Evolutionary conservation across 2,888 invertebrate species (phyloP).

Genomic region (Folsomia manolachei): DNA sequence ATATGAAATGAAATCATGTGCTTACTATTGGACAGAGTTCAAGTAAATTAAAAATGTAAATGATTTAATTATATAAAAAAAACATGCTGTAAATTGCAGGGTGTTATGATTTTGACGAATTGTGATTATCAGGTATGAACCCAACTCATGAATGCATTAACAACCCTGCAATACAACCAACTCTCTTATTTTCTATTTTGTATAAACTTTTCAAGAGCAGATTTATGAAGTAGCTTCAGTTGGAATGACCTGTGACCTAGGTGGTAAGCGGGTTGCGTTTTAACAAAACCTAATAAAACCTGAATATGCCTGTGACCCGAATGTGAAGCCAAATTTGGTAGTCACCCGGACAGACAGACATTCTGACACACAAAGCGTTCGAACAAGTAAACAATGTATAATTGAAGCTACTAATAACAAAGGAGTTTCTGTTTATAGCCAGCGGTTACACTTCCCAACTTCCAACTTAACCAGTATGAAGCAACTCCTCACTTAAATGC

Average conservation of each 20-base stretch:
- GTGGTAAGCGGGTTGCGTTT: too few relatives aligned
- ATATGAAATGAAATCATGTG: too few relatives aligned
- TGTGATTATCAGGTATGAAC: constrained; percentile 17
- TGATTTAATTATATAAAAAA: neutral
- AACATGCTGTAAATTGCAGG: constrained; percentile 15
- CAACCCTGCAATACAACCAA: too few relatives aligned
- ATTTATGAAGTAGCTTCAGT: neutral
- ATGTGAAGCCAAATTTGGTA: too few relatives aligned
- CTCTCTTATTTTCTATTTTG: neutral
- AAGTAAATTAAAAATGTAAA: neutral
- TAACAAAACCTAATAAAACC: too few relatives aligned
- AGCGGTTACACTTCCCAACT: neutral
- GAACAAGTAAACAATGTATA: too few relatives aligned
- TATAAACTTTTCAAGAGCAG: neutral
- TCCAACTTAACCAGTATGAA: neutral
- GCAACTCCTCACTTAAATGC: constrained; percentile 11
- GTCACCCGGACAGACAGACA: too few relatives aligned
- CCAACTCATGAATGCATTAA: neutral
- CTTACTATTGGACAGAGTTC: neutral
- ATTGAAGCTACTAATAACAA: neutral
- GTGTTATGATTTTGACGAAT: constrained; percentile 23
- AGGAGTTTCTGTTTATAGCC: neutral
- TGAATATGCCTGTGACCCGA: too few relatives aligned
- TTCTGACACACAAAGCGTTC: too few relatives aligned
- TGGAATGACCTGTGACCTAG: too few relatives aligned